phyloP scores from a whole-genome alignment of 2,797 vertebrate species.

The Paramormyrops hopkinsi region DNA sequence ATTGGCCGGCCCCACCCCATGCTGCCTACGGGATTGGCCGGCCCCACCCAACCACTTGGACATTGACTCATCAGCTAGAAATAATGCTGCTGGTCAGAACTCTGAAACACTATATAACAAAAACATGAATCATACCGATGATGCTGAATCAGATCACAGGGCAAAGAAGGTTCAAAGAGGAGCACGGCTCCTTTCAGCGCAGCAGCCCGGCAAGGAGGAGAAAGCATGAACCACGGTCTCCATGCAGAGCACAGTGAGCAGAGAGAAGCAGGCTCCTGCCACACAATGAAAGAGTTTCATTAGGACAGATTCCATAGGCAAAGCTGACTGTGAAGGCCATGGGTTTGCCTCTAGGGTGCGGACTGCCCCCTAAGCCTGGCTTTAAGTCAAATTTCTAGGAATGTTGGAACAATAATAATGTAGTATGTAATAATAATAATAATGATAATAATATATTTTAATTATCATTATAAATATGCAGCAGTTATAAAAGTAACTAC shows the following conservation, averaged over 20 bases:
- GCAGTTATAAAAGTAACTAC: not conserved
- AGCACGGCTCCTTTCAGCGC: not conserved
- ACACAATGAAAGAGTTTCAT: conserved; percentile 59
- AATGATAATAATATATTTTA: not conserved
- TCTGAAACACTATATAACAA: not conserved
- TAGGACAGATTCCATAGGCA: conserved; percentile 34
- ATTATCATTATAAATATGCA: not conserved
- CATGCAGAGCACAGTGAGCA: conserved; percentile 17
- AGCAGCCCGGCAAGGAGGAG: conserved; percentile 13
- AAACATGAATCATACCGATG: not conserved
- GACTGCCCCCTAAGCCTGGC: not conserved
- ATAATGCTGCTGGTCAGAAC: not conserved
- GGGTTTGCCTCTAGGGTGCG: not conserved
- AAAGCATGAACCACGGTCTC: conserved; percentile 54
- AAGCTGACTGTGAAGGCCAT: not conserved
- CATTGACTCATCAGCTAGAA: not conserved
- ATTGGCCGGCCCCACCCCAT: not conserved
- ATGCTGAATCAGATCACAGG: not conserved
- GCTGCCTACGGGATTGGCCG: not conserved
- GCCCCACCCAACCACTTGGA: not conserved
- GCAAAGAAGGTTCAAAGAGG: not conserved
- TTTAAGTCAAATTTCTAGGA: not conserved
- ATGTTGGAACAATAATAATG: not conserved
- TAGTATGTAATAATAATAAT: not conserved
- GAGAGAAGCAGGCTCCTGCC: conserved; percentile 46